Evolutionary conservation across 2,888 invertebrate species (phyloP), one percentile per base, ranked within the genome.

Genomic region (Criorhina ranunculi): DNA sequence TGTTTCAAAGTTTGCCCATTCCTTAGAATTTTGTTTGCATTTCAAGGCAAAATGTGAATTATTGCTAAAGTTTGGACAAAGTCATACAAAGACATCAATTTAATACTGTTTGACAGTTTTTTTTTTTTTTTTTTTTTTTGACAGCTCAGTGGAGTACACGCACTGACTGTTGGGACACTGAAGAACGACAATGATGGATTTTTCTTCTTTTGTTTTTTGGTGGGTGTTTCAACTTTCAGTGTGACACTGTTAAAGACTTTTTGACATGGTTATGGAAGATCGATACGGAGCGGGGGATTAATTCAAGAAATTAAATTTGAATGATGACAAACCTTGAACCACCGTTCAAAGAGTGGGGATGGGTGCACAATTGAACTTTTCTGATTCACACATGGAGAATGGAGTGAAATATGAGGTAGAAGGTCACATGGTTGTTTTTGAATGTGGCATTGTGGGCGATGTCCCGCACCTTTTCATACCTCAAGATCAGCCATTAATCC

Each of bases 11-110:
- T 83, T 78, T 75, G 33, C 69, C 69, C 57, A 15, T 75, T 79
- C 79, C 75, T 57, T 9, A n/a, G 33, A 17, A 60, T 64, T 69
- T 57, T 83, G 73, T 83, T 83, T 83, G 73, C 79, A 51, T 69
- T 49, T 17, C 31, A 49, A 51, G 73, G 67, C 67, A 67, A n/a
- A n/a, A 73, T 62, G 73, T 78, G 79, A 83, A 59, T 79, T 83
- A 79, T 83, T 79, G 73, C 46, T 69, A 69, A 24, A 60, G 70
- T 83, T 83, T 62, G 44, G 53, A 70, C 67, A 44, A 62, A 79
- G 83, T 83, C 83, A 79, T 83, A 62, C 78, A 78, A 83, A 62
- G 78, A 83, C 82, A 83, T 83, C 82, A 67, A 72, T 78, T 67
- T 62, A 78, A 67, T 78, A 46, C 62, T 83, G 82, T 83, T 78